Conservation (phyloP, 2,797 vertebrate species). For the Holocentrus rufus region DNA sequence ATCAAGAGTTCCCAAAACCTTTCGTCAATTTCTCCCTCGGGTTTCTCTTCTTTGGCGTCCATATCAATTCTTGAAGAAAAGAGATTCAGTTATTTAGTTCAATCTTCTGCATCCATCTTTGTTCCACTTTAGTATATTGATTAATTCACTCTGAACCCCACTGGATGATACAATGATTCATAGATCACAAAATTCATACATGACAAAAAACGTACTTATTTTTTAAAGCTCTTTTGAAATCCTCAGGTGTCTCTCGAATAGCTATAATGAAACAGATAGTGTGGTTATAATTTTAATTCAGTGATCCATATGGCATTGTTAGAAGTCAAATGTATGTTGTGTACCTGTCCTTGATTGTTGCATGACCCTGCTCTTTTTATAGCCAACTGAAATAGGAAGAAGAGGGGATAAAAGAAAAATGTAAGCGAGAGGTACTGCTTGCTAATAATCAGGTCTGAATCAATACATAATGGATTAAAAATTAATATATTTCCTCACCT, state of each 20-base stretch:
- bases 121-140: not conserved
- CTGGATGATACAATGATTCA: not conserved
- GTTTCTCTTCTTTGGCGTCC: slow-evolving; percentile 62
- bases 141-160: not conserved
- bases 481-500: slow-evolving; percentile 73
- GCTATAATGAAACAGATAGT: slow-evolving; percentile 73
- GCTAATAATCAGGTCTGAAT: not conserved
- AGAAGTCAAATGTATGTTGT: slow-evolving; percentile 11
- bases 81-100: not conserved
- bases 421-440: not conserved
- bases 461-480: not conserved
- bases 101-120: not conserved
- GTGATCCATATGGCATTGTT: not conserved
- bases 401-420: not conserved
- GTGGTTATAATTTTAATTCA: not conserved
- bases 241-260: slow-evolving; percentile 79
- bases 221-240: slow-evolving; percentile 85
- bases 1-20: slow-evolving; percentile 89
- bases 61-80: slow-evolving; percentile 58
- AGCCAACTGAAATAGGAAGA: slow-evolving; percentile 83
- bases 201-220: slow-evolving; percentile 62
- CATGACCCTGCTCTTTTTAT: slow-evolving; percentile 85
- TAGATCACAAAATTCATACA: too few species aligned
- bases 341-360: slow-evolving; percentile 79
- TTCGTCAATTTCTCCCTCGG: slow-evolving; percentile 78